These are phyloP conservation scores for Tuta absoluta DNA, from an alignment of 2,888 invertebrate species.

Conservation along the genomic window DNA sequence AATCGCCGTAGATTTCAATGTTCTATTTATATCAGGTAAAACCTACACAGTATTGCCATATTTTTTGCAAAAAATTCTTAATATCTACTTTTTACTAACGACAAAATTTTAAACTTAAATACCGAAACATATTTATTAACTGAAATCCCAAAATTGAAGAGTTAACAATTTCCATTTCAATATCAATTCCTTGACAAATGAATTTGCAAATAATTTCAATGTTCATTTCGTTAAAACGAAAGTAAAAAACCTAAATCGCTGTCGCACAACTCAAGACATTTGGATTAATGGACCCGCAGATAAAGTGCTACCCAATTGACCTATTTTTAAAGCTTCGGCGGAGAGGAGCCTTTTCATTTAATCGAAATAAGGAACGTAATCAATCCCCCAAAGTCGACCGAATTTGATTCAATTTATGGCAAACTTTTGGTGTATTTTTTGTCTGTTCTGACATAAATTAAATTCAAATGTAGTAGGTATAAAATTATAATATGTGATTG, in stretches of 20 bases:
- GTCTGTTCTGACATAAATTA: too few relatives aligned
- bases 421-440: background rate
- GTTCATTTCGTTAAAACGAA: constrained; percentile 6
- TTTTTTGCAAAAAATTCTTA: too few relatives aligned
- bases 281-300: constrained; percentile 11
- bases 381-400: background rate
- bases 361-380: constrained; percentile 3
- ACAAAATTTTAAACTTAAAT: too few relatives aligned
- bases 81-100: too few relatives aligned
- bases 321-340: background rate
- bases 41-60: too few relatives aligned
- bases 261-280: constrained; percentile 8
- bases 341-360: background rate
- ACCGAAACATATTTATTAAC: too few relatives aligned
- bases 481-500: too few relatives aligned
- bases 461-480: too few relatives aligned
- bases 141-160: too few relatives aligned
- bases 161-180: too few relatives aligned
- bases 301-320: constrained; percentile 11
- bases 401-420: background rate
- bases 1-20: too few relatives aligned
- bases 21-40: too few relatives aligned
- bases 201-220: background rate
- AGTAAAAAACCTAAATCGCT: constrained; percentile 7
- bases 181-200: background rate